A percentile compares a stretch with the other conserved stretches of the same genome.
Evolutionary conservation across 1,140 invertebrate genomes (phyloP).

Genomic region (Heliothis subflexa): DNA sequence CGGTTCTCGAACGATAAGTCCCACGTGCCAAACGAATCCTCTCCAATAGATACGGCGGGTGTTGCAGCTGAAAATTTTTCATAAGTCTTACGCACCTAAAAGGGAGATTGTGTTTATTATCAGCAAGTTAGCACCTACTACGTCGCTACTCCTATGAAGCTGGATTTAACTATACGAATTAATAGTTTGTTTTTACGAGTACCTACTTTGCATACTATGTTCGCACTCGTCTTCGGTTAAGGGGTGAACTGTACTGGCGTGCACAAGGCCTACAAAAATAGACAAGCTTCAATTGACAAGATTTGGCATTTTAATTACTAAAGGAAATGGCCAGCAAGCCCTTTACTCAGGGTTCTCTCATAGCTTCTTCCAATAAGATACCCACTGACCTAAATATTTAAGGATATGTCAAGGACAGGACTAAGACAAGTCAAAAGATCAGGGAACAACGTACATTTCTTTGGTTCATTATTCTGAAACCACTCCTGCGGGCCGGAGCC

Average conservation of each 20-base stretch:
- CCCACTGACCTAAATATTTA: neutral
- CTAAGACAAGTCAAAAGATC: neutral
- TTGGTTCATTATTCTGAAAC: slow-evolving; percentile 68
- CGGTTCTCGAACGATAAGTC: slow-evolving; percentile 69
- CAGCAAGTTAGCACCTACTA: neutral
- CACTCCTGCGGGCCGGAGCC: slow-evolving; percentile 69
- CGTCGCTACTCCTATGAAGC: neutral
- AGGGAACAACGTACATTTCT: slow-evolving; percentile 69
- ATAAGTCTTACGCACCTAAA: slow-evolving; percentile 80
- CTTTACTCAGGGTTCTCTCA: neutral
- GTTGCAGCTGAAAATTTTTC: slow-evolving; percentile 79
- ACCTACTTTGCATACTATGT: slow-evolving; percentile 22
- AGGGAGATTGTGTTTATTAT: slow-evolving; percentile 14
- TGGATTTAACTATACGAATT: neutral
- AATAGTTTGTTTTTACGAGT: neutral
- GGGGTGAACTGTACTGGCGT: neutral
- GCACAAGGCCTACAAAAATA: slow-evolving; percentile 20
- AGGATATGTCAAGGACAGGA: neutral
- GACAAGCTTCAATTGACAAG: slow-evolving; percentile 15
- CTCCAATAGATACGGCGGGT: slow-evolving; percentile 57
- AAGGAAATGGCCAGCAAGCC: neutral
- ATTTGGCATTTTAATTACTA: neutral
- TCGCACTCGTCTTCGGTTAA: slow-evolving; percentile 17
- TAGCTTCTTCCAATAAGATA: neutral
- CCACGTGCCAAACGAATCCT: slow-evolving; percentile 57